Base-by-base conservation (phyloP, 2,797 vertebrate species). In the Semotilus atromaculatus region DNA sequence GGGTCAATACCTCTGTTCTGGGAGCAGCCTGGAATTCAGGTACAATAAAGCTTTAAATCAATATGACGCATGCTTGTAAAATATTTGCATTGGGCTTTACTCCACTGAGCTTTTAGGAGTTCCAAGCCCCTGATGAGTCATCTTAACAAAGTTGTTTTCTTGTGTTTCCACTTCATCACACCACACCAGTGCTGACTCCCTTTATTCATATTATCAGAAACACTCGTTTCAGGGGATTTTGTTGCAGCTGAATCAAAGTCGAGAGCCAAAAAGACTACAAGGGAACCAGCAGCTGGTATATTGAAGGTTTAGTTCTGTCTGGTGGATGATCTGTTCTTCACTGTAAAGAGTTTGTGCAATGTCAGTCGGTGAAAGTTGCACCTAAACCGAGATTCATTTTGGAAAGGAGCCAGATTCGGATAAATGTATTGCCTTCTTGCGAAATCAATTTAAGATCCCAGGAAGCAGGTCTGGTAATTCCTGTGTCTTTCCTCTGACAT, bases 21-120 rank as follows among this genome's bases (percentile, higher is more conserved):
- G 98, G 98, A 99, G 87, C 98, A 99, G 85, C 98, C 98, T 40
- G 98, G 98, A 62, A 95, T 99, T 89, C 98, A 99, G 95, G 98
- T 99, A 93, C 91, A 45, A 36, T 64, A 68, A 77, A 64, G 31
- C 43, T 45, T 53, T 77, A 14, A 72, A 71, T 84, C 66, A 62
- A 71, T 80, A 51, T 53, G 55, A 51, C 7, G 0, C 40, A 21
- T 53, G 45, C 14, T 29, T 72, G 16, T 5, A 26, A 13, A 71
- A 71, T 45, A 71, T 83, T 87, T 74, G 36, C 78, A 80, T 84
- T 74, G 34, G 10, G 38, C 7, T 80, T 14, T 19, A 43, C 23
- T 60, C 31, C 29, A 10, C 70, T 48, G 64, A n/a, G 53, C 67
- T 10, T 40, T 43, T 9, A 70, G 45, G 51, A 70, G 75, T 16